These are phyloP conservation scores for Clepsis dumicolana DNA, from an alignment of 2,888 invertebrate genomes.

Conservation along the genomic window DNA sequence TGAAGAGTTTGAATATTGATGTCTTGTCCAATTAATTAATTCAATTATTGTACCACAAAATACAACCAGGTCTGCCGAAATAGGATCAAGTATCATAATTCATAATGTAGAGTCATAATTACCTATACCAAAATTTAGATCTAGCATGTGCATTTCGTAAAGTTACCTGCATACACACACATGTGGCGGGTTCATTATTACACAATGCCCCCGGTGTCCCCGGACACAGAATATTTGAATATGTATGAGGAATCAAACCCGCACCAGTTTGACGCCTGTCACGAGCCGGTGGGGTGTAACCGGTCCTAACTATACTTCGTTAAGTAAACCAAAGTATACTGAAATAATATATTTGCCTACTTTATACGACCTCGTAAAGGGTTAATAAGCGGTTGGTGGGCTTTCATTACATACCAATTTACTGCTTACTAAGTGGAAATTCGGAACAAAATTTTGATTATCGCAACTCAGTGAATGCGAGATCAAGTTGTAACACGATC, in stretches of 20 bases:
- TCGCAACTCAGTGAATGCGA: background rate
- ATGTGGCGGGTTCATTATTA: constrained; percentile 56
- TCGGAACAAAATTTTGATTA: background rate
- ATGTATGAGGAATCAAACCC: constrained; percentile 72
- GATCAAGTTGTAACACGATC: background rate
- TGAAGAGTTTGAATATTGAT: background rate
- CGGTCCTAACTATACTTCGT: constrained; percentile 38
- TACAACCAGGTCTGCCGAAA: background rate
- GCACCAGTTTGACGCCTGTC: constrained; percentile 63
- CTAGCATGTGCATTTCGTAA: constrained; percentile 1
- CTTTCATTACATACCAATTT: constrained; percentile 13
- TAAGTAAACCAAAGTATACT: constrained; percentile 36
- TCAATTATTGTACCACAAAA: background rate
- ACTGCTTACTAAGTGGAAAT: constrained; percentile 1
- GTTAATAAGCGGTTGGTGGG: constrained; percentile 24
- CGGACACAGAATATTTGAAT: constrained; percentile 61
- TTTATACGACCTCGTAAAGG: constrained; percentile 19
- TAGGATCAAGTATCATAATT: background rate
- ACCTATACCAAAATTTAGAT: constrained; percentile 7
- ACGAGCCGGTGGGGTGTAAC: constrained; percentile 51
- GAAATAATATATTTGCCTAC: constrained; percentile 36
- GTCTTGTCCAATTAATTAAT: background rate
- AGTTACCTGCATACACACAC: constrained; percentile 22
- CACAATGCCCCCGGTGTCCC: constrained; percentile 49
- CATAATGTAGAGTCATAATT: background rate